Percentiles rank a stretch among this genome's conserved stretches.
phyloP scores from a whole-genome alignment of 2,113 vertebrate species.

The Canis aureus region DNA sequence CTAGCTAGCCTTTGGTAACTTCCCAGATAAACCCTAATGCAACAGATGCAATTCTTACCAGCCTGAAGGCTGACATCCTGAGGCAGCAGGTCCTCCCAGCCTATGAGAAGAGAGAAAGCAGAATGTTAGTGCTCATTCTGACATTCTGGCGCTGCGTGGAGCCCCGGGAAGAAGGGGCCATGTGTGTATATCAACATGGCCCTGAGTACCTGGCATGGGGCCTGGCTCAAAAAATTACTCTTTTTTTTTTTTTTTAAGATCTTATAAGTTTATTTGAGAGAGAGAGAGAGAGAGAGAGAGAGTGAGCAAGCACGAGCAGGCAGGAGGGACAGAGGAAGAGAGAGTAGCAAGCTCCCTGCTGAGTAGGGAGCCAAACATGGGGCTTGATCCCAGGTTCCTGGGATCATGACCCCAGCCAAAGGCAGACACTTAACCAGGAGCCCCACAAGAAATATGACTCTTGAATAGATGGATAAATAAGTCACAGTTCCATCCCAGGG shows the following conservation, averaged over 20 bases:
- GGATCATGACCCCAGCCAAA: too few species aligned
- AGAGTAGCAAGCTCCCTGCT: too few species aligned
- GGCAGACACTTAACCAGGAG: too few species aligned
- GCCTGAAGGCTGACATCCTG: conserved; percentile 65
- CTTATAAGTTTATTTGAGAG: too few species aligned
- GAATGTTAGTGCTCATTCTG: not conserved
- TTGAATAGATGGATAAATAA: not conserved
- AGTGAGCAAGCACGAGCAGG: too few species aligned
- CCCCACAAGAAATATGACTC: not conserved
- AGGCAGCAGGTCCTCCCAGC: not conserved
- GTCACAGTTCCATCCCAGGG: not conserved
- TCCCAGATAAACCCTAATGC: not conserved
- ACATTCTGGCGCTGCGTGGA: too few species aligned
- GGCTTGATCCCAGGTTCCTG: too few species aligned
- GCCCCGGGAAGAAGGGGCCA: too few species aligned
- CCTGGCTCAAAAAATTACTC: not conserved
- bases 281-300: too few species aligned
- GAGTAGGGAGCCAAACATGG: too few species aligned
- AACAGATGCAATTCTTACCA: conserved; percentile 62
- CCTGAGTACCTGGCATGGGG: not conserved
- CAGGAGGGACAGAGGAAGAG: too few species aligned
- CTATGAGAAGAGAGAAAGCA: conserved; percentile 48
- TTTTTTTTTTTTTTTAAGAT: too few species aligned
- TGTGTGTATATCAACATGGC: accelerated
- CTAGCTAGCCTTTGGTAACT: not conserved